phyloP scores from a whole-genome alignment of 2,113 vertebrate genomes.

The Spheniscus mendiculus region DNA sequence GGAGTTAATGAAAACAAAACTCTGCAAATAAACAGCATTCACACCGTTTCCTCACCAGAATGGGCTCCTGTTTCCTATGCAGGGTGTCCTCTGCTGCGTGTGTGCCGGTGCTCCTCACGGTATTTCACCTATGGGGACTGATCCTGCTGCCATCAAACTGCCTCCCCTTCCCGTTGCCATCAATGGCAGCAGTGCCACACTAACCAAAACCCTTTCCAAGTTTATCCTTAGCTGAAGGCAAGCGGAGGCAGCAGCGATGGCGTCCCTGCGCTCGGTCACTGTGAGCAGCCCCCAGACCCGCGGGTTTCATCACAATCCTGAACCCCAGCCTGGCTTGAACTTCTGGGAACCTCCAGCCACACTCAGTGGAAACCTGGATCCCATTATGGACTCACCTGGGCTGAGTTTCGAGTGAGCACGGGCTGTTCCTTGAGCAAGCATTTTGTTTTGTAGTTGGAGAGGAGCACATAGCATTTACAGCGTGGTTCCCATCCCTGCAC shows the following conservation, averaged over 20 bases:
- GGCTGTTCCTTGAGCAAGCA: neutral
- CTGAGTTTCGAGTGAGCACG: rapidly evolving
- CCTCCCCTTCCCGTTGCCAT: neutral
- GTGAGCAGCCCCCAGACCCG: neutral
- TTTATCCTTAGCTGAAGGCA: neutral
- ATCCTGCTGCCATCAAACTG: neutral
- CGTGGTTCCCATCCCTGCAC: neutral
- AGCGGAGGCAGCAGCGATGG: rapidly evolving
- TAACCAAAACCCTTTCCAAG: neutral
- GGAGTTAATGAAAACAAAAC: slow-evolving; percentile 11
- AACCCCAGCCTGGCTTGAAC: neutral
- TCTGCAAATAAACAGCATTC: neutral
- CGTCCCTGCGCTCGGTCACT: rapidly evolving
- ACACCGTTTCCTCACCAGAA: neutral
- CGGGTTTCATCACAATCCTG: neutral
- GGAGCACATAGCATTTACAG: neutral
- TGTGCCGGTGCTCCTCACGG: neutral
- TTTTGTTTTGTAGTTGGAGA: neutral
- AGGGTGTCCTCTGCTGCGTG: neutral
- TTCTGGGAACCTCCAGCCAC: neutral
- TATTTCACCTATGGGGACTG: neutral
- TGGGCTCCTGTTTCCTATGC: neutral
- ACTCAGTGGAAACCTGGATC: neutral
- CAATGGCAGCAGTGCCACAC: rapidly evolving
- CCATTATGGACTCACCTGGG: neutral